Base-by-base conservation (phyloP, 2,888 invertebrate species). In the Plebejus anna region DNA sequence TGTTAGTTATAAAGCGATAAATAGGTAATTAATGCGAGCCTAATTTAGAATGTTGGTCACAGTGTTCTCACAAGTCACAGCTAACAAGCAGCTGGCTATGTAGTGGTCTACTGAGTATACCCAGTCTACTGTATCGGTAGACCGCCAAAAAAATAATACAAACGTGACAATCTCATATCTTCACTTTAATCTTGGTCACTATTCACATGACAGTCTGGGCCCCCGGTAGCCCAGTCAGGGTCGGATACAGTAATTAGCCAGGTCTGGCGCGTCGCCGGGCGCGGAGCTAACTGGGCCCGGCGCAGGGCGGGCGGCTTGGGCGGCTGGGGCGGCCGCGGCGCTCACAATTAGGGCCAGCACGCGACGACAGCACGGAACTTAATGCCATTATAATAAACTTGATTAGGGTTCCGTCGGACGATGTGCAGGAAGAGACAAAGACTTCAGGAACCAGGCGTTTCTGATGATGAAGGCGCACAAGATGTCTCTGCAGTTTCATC, bases 311-410 rank as follows among this genome's bases (percentile, higher is more conserved):
- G 77, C 78, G 80, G 80, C 80, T 78, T 78, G 81, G 79, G 80
- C 80, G 80, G 81, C 79, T 80, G 78, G 79, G 78, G 79, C 79
- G 66, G 66, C 66, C 36, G 80, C 77, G 79, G 79, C 76, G 77
- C 77, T 76, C 78, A 77, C 83, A 83, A 82, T 83, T 83, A 83
- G 83, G 79, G 81, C 71, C 78, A 81, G 79, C 84, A 85, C 84
- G 84, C 84, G 82, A 84, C 78, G 77, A 78, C 76, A 78, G 79
- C 80, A 81, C 81, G 80, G 80, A 79, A 78, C 47, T 76, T 59
- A 47, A 51, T 73, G 16, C 72, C 59, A 72, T 77, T 76, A 79
- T 80, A 78, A 80, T 77, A 75, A 76, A 77, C 77, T 77, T 55
- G 42, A 79, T 78, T 76, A 77, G 80, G 79, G 79, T 80, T 76